Evolutionary conservation across 2,113 vertebrate species (phyloP).

Genomic region (Hyaena hyaena): DNA sequence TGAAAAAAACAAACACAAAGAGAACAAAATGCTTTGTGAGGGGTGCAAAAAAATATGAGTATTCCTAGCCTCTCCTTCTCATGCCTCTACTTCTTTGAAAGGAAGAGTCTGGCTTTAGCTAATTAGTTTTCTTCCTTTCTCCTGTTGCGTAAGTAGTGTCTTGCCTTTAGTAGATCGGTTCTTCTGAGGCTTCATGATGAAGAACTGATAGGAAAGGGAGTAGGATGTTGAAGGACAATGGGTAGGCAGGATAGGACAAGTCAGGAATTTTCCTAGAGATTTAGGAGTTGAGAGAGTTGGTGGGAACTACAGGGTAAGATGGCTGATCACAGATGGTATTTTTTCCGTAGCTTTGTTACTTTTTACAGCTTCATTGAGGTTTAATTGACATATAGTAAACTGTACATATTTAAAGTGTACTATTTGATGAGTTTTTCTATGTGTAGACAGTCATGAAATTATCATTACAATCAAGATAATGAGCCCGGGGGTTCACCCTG

Average conservation of each 20-base stretch:
- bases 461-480: not conserved
- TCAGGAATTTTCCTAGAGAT: not conserved
- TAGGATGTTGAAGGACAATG: not conserved
- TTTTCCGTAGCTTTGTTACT: not conserved
- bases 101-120: not conserved
- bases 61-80: not conserved
- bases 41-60: not conserved
- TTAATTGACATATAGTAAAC: not conserved
- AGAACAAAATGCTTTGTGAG: not conserved
- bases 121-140: not conserved
- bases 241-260: not conserved
- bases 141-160: not conserved
- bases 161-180: not conserved
- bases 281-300: not conserved
- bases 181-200: not conserved
- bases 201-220: not conserved
- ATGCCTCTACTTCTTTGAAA: not conserved
- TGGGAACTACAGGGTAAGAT: not conserved
- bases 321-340: not conserved
- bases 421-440: not conserved
- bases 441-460: not conserved
- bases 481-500: not conserved
- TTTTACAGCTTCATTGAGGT: not conserved
- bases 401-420: not conserved
- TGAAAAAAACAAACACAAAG: not conserved